phyloP scores from a whole-genome alignment of 1,140 invertebrate species.

The Daktulosphaira vitifoliae region DNA sequence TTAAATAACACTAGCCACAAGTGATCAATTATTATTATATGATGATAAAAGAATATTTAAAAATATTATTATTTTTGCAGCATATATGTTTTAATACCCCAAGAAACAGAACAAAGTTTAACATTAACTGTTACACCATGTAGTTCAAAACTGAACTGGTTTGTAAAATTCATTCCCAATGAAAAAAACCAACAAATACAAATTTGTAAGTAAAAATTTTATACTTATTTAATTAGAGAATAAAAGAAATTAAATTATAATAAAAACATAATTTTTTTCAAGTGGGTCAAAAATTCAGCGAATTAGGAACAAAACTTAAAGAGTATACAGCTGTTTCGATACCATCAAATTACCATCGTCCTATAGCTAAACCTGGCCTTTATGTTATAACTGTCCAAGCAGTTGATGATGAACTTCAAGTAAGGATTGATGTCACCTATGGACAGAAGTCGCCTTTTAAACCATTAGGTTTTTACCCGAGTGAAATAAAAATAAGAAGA shows the following conservation, averaged over 20 bases:
- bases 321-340: slow-evolving; percentile 11
- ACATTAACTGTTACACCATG: slow-evolving; percentile 9
- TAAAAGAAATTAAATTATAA: too few relatives aligned
- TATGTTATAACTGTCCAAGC: slow-evolving; percentile 9
- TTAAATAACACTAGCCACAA: too few relatives aligned
- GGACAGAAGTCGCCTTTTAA: neutral
- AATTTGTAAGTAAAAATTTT: too few relatives aligned
- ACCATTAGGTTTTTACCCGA: neutral
- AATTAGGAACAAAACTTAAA: neutral
- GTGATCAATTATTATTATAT: too few relatives aligned
- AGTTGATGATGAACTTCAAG: neutral
- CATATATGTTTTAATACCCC: slow-evolving; percentile 3
- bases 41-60: too few relatives aligned
- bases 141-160: neutral
- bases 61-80: too few relatives aligned
- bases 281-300: neutral
- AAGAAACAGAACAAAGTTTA: neutral
- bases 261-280: too few relatives aligned
- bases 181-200: neutral
- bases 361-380: neutral
- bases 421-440: neutral
- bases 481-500: slow-evolving; percentile 4
- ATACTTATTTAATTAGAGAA: too few relatives aligned
- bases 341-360: neutral
- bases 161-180: neutral